Conservation (phyloP, 2,113 vertebrate species). For the Vulpes vulpes region DNA sequence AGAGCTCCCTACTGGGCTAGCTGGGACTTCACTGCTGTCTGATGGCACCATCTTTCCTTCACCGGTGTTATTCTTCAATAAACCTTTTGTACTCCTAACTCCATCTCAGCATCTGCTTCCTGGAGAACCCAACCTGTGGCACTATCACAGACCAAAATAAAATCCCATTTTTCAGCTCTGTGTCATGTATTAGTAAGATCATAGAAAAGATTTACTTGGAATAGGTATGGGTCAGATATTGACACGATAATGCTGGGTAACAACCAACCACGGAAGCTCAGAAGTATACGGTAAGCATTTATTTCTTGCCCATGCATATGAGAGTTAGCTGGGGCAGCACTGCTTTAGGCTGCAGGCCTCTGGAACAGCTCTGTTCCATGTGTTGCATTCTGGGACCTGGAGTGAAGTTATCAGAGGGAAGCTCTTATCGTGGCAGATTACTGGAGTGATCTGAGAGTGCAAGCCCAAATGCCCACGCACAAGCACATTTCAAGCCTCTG, state of each 20-base stretch:
- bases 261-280: neutral
- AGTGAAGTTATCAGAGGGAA: neutral
- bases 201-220: neutral
- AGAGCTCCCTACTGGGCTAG: neutral
- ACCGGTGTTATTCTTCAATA: neutral
- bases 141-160: neutral
- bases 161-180: neutral
- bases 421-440: neutral
- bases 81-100: neutral
- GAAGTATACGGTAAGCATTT: neutral
- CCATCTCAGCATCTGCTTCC: neutral
- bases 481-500: neutral
- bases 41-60: neutral
- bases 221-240: neutral
- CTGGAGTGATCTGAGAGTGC: neutral
- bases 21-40: neutral
- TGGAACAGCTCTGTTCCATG: neutral
- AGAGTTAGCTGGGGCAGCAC: neutral
- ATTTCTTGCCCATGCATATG: neutral
- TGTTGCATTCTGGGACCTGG: neutral
- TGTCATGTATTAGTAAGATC: neutral
- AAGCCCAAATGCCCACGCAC: neutral
- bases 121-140: neutral
- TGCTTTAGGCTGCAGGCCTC: neutral
- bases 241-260: neutral